phyloP scores from a whole-genome alignment of 2,797 vertebrate genomes.

The Taeniopygia guttata region DNA sequence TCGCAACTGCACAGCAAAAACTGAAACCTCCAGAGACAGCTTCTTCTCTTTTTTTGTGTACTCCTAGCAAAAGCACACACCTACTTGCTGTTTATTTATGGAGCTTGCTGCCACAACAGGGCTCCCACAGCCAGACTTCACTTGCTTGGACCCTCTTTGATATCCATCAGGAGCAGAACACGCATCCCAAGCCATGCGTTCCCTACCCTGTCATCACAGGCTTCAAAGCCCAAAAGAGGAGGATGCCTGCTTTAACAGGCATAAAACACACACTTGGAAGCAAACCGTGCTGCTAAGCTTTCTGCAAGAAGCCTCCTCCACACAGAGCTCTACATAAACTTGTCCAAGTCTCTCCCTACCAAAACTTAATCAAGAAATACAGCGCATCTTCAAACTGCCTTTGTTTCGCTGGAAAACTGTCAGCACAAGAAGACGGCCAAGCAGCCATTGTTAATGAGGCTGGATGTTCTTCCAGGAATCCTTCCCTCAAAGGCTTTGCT shows the following conservation, averaged over 20 bases:
- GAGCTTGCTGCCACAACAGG: not conserved
- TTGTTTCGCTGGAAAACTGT: not conserved
- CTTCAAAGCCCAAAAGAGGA: constrained; percentile 6
- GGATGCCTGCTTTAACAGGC: not conserved
- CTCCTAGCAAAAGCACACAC: not conserved
- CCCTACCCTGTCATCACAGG: not conserved
- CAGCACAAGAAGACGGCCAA: not conserved
- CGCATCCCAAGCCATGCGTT: not conserved
- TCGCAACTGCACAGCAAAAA: not conserved
- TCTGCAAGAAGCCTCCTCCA: not conserved
- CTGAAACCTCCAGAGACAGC: not conserved
- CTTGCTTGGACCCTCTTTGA: not conserved
- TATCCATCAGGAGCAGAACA: not conserved
- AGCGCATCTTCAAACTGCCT: not conserved
- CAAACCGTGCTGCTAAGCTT: not conserved
- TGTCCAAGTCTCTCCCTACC: not conserved
- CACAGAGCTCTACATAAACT: not conserved
- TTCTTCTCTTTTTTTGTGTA: not conserved
- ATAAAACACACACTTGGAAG: not conserved
- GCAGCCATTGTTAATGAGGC: not conserved
- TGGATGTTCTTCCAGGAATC: not conserved
- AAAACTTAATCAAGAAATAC: not conserved
- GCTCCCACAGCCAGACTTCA: not conserved
- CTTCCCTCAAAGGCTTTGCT: not conserved
- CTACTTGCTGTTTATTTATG: not conserved